These are phyloP conservation scores for Chiloscyllium punctatum DNA, from an alignment of 2,797 vertebrate genomes.

Conservation along the genomic window DNA sequence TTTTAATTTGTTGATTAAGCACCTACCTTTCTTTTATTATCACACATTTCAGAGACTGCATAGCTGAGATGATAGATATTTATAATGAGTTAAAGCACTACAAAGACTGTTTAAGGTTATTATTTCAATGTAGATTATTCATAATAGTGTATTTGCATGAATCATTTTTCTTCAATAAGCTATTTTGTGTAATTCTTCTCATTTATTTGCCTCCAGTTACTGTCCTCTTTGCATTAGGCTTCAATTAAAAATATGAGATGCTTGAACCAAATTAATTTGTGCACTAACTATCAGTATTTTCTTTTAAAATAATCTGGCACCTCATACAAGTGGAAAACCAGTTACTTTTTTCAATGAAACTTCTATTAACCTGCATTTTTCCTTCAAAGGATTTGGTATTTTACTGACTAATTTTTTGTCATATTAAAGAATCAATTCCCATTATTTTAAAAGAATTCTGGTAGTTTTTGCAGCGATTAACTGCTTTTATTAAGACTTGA, in stretches of 20 bases:
- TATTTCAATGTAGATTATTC: conserved; percentile 21
- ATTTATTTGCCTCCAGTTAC: conserved; percentile 17
- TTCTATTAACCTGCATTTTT: neutral
- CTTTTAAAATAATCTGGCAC: neutral
- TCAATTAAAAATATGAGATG: neutral
- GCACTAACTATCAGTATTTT: neutral
- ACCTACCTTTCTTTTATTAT: neutral
- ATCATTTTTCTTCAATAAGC: neutral
- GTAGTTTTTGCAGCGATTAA: too few relatives aligned
- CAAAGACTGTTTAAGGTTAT: neutral
- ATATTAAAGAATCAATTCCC: neutral
- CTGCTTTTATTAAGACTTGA: neutral
- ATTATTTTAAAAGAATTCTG: neutral
- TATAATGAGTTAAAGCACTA: conserved; percentile 6
- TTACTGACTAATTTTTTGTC: neutral
- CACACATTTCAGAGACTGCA: neutral
- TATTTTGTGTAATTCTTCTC: neutral
- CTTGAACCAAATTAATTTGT: neutral
- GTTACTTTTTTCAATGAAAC: neutral
- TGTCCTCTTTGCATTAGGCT: neutral
- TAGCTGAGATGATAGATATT: neutral
- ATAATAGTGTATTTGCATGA: neutral
- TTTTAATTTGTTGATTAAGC: neutral
- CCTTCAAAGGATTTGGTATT: neutral
- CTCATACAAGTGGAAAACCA: neutral